Evolutionary conservation across 2,797 vertebrate genomes (phyloP), one percentile per base, ranked within the genome.

Genomic region (Coracias cyanogaster): DNA sequence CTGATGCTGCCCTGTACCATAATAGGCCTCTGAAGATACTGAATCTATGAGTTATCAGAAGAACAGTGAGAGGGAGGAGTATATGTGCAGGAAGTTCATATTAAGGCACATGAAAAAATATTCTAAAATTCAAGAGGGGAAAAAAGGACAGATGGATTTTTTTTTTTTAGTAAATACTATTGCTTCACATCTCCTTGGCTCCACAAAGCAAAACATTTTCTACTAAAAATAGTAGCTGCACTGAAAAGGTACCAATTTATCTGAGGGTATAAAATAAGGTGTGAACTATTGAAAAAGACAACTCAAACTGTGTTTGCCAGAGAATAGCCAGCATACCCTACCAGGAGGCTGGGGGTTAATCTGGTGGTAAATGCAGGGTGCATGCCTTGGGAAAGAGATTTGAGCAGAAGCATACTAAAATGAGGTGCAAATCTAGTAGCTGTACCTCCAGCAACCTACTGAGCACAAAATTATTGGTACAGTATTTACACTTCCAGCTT

Each of bases 101-200:
- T 87, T 87, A 89, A 96, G 65, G 37, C 73, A 88, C 54, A 70
- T 70, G 49, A 95, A 98, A 97, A 89, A 95, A 92, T 84, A 37
- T 91, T 86, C 92, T 96, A 87, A 97, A 97, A 97, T 96, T 96
- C 96, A 96, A 92, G 88, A 96, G 89, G 94, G 82, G 89, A 81
- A 85, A 73, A 97, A 95, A 88, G 91, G 97, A 97, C 97, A 98
- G 96, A 97, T 97, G 95, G 96, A 93, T 96, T 96, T 96, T 96
- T 96, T 96, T 96, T 96, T 96, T 96, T 96, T 58, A 94, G 71
- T 91, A 96, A 93, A 93, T 76, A 67, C 62, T 89, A 78, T 94
- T 97, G 89, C 96, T 97, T 98, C 95, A 71, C 83, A 96, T 97
- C 93, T 97, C 94, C 81, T 97, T 97, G 94, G 94, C 94, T 97